Base-by-base conservation (phyloP, 2,113 vertebrate species). In the Scopus umbretta region DNA sequence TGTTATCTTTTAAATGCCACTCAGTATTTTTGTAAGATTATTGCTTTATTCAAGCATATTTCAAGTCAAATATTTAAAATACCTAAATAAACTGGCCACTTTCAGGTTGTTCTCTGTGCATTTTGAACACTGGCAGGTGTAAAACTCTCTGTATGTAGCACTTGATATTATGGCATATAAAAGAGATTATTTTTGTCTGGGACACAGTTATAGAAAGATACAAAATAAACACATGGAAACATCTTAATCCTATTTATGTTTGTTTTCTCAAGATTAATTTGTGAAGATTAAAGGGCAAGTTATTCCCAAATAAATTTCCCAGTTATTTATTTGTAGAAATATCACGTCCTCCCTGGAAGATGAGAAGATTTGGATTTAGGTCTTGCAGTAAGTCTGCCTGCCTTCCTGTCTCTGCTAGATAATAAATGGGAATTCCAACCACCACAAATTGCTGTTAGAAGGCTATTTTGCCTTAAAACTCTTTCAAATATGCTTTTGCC, bases 401-500 rank as follows among this genome's bases (percentile, higher is more conserved):
- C 65, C 74, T 94, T 26, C 16, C 76, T 27, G 42, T 94, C 71
- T 86, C 82, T 81, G 10, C 67, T 71, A 80, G 65, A 80, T 87
- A 94, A 75, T 88, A 94, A 96, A 91, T 76, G 34, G 16, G 42
- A 95, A 95, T 94, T 97, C 75, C 5, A 32, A 80, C 10, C 26
- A 89, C 29, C 18, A 82, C 19, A 85, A 86, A 92, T 83, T 86
- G 70, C 36, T 84, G 15, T 86, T 85, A 81, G 74, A 92, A 92
- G 68, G 68, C 73, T 72, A 55, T 66, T 93, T 84, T 83, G 5
- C n/a, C 63, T 80, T 52, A 93, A 86, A 97, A 91, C 61, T 70
- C 55, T 91, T 95, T 84, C 86, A 91, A 94, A 82, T 95, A 91
- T 88, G 40, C 58, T 91, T 86, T 92, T 81, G 53, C 52, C 80